Base-by-base conservation (phyloP, 2,888 invertebrate species). In the Troilus luridus region DNA sequence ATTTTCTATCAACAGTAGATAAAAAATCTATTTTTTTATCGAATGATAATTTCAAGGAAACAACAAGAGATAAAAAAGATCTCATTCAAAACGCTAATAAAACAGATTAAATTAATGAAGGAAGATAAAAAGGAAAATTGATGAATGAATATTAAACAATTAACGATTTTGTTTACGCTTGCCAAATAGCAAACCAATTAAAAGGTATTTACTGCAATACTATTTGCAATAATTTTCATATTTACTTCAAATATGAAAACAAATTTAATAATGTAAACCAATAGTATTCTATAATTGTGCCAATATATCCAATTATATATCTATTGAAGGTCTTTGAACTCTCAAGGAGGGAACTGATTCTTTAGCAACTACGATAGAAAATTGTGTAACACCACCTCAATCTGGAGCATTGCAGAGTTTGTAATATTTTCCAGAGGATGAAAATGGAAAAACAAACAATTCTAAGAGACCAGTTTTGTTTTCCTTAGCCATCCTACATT, bases 141-240 rank as follows among this genome's bases (percentile, higher is more conserved):
- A 56, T 85, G 85, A 85, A 85, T 56, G n/a, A 85, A 81, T 17
- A 21, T n/a, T n/a, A n/a, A 41, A 58, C 85, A 85, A n/a, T 56
- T 19, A 85, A 56, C 14, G 6, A 56, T 54, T 1, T 17, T 85
- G 85, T 81, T 72, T 72, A 72, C n/a, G n/a, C n/a, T n/a, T n/a
- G n/a, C n/a, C n/a, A n/a, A n/a, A n/a, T n/a, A 41, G 1, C 41
- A 41, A 41, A 1, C 41, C 41, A 41, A 41, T 41, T 41, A 3
- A 41, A 41, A 41, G 41, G 5, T 41, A 3, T 41, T 41, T 41
- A 3, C 41, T 41, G 41, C 5, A 41, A 41, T 41, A 41, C 41
- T 41, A 41, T 41, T 41, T 41, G 41, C 41, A 21, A 19, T 62
- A 21, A 21, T 62, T 62, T 3, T 8, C 62, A 62, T 62, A 21